Percentiles rank a stretch among this genome's conserved stretches.
These are phyloP conservation scores for Tetramorium parvispinum DNA, from an alignment of 1,140 invertebrate species.

Conservation along the genomic window DNA sequence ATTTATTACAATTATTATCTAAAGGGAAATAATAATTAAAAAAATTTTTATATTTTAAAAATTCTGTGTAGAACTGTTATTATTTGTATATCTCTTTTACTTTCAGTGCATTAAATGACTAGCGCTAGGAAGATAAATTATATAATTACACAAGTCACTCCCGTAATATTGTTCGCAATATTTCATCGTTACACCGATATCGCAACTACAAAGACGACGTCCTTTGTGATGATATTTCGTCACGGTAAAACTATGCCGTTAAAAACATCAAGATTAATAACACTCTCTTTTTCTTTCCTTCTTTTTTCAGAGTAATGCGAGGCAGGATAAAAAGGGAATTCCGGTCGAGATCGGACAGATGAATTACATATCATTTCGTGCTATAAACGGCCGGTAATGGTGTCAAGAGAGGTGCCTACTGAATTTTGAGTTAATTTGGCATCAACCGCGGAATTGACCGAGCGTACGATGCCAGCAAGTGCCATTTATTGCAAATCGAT, in stretches of 20 bases:
- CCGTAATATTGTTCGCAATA: conserved; percentile 44
- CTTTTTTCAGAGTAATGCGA: neutral
- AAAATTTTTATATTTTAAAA: neutral
- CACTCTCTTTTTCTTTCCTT: neutral
- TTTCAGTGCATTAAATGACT: neutral
- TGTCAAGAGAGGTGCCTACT: conserved; percentile 21
- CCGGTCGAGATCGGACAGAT: neutral
- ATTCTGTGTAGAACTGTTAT: neutral
- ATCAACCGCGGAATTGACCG: conserved; percentile 75
- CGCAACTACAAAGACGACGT: conserved; percentile 15
- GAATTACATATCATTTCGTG: conserved; percentile 46
- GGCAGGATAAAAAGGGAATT: neutral
- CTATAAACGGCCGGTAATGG: neutral
- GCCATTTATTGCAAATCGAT: conserved; percentile 83
- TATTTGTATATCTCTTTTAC: neutral
- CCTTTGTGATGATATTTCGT: conserved; percentile 51
- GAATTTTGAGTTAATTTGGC: conserved; percentile 80
- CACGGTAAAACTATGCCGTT: conserved; percentile 33
- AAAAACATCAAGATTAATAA: conserved; percentile 53
- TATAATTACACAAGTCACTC: conserved; percentile 58
- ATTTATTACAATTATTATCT: neutral
- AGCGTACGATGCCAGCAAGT: conserved; percentile 67
- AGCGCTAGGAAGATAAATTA: conserved; percentile 49
- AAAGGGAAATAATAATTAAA: neutral
- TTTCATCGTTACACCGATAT: conserved; percentile 56